Evolutionary conservation across 2,113 vertebrate species (phyloP).

Genomic region (Fregetta grallaria): DNA sequence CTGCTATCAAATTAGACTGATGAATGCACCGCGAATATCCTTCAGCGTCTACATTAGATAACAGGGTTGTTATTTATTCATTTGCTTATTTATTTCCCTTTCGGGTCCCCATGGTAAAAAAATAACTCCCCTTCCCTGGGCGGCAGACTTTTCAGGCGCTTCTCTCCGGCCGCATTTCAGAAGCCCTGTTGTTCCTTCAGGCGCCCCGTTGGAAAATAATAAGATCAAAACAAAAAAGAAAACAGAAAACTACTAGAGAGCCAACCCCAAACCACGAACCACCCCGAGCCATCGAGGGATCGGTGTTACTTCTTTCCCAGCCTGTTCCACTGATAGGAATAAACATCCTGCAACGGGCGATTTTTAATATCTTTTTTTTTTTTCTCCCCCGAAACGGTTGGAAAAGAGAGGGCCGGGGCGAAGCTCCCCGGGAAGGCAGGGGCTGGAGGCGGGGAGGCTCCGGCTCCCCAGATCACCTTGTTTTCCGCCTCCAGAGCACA

Average conservation of each 20-base stretch:
- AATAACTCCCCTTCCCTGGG: not conserved
- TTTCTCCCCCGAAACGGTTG: not conserved
- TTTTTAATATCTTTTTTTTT: not conserved
- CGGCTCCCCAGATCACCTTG: not conserved
- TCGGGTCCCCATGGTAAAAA: not conserved
- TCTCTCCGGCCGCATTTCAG: not conserved
- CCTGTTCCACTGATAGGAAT: not conserved
- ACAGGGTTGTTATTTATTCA: slow-evolving; percentile 31
- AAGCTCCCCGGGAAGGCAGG: not conserved
- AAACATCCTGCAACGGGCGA: not conserved
- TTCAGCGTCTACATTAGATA: slow-evolving; percentile 41
- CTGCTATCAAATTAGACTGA: slow-evolving; percentile 63
- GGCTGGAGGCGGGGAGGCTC: not conserved
- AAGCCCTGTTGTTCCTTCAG: not conserved
- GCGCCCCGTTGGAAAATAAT: not conserved
- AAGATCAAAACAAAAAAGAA: not conserved
- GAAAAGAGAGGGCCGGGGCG: not conserved
- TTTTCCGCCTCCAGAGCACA: not conserved
- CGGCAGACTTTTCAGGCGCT: not conserved
- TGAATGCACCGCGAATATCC: slow-evolving; percentile 39
- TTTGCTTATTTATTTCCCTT: slow-evolving; percentile 21
- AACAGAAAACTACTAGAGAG: not conserved
- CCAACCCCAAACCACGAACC: not conserved
- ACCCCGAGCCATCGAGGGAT: not conserved
- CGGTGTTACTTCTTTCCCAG: not conserved